Evolutionary conservation across 2,113 vertebrate species (phyloP).

Genomic region (Tyto alba): DNA sequence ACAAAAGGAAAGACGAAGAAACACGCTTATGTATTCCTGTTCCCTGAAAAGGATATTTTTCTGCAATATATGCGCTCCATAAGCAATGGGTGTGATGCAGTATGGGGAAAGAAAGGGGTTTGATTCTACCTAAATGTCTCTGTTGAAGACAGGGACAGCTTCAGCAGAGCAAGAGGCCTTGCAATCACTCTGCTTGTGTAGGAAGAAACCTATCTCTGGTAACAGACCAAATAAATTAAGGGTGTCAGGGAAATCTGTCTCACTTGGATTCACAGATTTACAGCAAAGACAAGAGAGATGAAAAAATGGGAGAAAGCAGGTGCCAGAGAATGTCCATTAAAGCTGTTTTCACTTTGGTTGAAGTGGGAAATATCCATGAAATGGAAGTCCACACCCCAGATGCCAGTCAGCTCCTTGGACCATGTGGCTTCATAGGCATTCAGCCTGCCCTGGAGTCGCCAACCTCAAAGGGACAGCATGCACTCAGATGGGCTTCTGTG

Average conservation of each 20-base stretch:
- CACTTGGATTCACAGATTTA: neutral
- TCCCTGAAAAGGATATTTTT: neutral
- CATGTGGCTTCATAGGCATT: neutral
- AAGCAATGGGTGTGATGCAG: neutral
- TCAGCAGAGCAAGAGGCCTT: neutral
- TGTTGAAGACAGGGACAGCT: neutral
- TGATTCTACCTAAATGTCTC: neutral
- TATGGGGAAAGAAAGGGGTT: neutral
- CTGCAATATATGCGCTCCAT: neutral
- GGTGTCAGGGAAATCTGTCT: neutral
- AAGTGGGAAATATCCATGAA: neutral
- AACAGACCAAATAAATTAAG: neutral
- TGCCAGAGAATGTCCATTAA: neutral
- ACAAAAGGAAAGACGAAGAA: slow-evolving; percentile 6
- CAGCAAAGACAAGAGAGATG: neutral
- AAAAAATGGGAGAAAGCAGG: neutral
- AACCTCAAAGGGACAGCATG: neutral
- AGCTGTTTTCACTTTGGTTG: neutral
- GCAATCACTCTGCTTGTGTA: neutral
- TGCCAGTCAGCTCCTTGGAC: neutral
- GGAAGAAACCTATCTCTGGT: neutral
- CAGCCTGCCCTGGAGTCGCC: neutral
- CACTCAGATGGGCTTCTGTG: neutral
- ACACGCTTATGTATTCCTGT: neutral
- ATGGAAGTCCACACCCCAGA: neutral